Evolutionary conservation across 2,113 vertebrate genomes (phyloP), one percentile per base, ranked within the genome.

Genomic region (Aptenodytes patagonicus): DNA sequence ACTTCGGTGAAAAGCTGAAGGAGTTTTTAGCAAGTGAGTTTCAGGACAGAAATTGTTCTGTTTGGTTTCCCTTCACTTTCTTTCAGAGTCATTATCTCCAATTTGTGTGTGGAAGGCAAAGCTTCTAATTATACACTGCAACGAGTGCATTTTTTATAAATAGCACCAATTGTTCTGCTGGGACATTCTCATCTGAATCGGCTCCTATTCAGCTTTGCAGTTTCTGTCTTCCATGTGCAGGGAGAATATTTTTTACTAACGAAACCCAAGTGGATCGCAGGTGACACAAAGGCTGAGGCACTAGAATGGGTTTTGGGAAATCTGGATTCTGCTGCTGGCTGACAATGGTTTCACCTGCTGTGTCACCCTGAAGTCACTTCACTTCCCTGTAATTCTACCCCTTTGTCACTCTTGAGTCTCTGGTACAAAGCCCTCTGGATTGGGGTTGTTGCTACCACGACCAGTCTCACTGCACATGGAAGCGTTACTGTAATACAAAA

Each of bases 101-200:
- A 73, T 95, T 88, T 91, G 60, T 90, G 81, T 90, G 89, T 93
- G n/a, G 91, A 94, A 96, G 71, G 84, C 87, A 95, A 94, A 85
- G 91, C 71, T 93, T 88, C 91, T 97, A 97, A 97, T 97, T 96
- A 96, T 83, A 95, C 51, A 64, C 71, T 94, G 87, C 87, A 81
- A 80, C 2, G 46, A 96, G 71, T 68, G 91, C 84, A 75, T 95
- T 96, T 96, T 91, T 97, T 95, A 96, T 95, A 97, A 97, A 97
- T 97, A 97, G 93, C 34, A 88, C 21, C 71, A 85, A 97, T 96
- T 97, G 96, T 97, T 97, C 94, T 91, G 54, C 82, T 77, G 93
- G 94, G 94, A 97, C 91, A 55, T 90, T 94, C 93, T 91, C 83
- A 83, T 94, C 89, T 94, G 95, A 94, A 96, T 88, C 90, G 87